Base-by-base conservation (phyloP, 30 jellyfish, hydroid and myxozoan species). In the Cassiopea andromeda region DNA sequence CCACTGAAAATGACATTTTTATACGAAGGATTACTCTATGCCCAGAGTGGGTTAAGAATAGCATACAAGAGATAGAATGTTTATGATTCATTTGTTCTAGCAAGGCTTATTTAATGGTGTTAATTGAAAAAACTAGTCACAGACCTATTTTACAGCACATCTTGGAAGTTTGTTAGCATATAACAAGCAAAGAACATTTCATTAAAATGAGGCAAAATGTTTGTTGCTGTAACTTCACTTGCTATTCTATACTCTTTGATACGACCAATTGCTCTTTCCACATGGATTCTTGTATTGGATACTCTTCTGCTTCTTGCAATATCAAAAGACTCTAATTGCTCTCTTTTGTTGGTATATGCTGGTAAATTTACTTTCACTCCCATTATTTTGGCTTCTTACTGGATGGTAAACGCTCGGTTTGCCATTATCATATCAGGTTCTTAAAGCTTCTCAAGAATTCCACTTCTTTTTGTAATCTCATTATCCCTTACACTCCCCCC, bases 361-460 rank as follows among this genome's bases (percentile, higher is more conserved):
- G 90, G 90, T 17, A 60, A 7, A 44, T 46, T 81, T 43, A 50
- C 48, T 54, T 44, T 54, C n/a, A 64, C 50, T n/a, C 15, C 60
- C 38, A 7, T 73, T 45, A n/a, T 16, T 19, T 81, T 59, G 81
- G 61, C 44, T 1, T 14, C 45, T 50, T 61, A 58, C 58, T 59
- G 64, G 9, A 81, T 54, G 2, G 45, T 61, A 57, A 81, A 81
- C 13, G 85, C 90, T 50, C 54, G 54, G 85, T 81, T 84, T 43
- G 90, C 90, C 84, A 81, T 81, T 10, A 81, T 49, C 44, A 13
- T n/a, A 19, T 81, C 85, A 43, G 64, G 15, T 1, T 16, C 61
- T n/a, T 81, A 9, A 10, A 61, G 81, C 58, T 4, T 17, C 17
- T 59, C 64, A 14, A 81, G 17, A 16, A 81, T 81, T 3, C 81